These are phyloP conservation scores for Microcaecilia unicolor DNA, from an alignment of 2,797 vertebrate genomes.

Conservation along the genomic window DNA sequence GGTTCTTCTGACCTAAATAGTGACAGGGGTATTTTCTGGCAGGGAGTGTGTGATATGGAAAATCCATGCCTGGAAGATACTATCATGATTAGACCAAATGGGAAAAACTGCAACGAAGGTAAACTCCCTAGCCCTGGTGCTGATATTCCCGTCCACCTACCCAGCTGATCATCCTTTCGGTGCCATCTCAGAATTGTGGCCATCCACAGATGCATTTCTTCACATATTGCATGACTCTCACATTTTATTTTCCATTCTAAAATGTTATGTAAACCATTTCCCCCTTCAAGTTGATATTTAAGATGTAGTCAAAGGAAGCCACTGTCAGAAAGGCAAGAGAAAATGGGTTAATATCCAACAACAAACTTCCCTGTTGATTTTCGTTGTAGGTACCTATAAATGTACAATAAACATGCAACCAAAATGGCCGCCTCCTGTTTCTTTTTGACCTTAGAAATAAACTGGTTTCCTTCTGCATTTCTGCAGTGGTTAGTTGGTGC, in stretches of 20 bases:
- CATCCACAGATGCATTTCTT: too few species aligned
- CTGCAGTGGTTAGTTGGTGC: background rate
- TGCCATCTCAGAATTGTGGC: too few species aligned
- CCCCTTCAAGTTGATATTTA: too few species aligned
- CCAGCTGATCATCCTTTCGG: background rate
- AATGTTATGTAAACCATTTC: too few species aligned
- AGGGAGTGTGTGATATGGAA: background rate
- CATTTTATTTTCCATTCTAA: too few species aligned
- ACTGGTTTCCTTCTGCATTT: background rate
- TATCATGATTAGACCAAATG: conserved; percentile 12
- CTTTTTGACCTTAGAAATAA: conserved; percentile 4
- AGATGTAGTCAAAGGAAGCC: too few species aligned
- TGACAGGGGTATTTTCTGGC: conserved; percentile 13
- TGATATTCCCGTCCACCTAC: background rate
- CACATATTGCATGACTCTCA: too few species aligned
- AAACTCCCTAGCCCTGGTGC: background rate
- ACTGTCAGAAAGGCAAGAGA: background rate
- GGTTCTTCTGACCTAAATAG: conserved; percentile 6
- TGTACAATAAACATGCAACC: conserved; percentile 1
- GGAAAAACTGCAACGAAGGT: conserved; percentile 1
- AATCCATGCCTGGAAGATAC: background rate
- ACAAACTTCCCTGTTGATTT: background rate
- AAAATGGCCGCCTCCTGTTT: background rate
- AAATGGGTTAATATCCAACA: too few species aligned
- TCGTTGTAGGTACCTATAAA: background rate